A percentile compares a stretch with the other conserved stretches of the same genome.
phyloP scores from a whole-genome alignment of 2,113 vertebrate genomes.

The Coryphaenoides rupestris region DNA sequence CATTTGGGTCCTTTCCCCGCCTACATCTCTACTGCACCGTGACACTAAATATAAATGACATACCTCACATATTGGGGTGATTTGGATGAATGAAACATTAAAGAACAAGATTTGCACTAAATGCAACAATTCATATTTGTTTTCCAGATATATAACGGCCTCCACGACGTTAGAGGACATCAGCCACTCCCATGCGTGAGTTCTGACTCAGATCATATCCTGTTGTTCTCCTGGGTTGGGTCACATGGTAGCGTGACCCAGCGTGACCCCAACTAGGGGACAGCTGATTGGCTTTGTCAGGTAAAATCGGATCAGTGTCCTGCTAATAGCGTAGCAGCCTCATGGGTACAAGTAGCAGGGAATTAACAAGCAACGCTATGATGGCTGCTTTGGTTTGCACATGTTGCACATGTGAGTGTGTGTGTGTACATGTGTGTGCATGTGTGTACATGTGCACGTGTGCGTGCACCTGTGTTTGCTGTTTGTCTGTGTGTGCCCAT shows the following conservation, averaged over 20 bases:
- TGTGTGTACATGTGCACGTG: no score
- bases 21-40: no score
- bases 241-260: no score
- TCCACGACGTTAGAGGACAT: constrained; percentile 82
- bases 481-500: not conserved
- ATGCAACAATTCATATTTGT: not conserved
- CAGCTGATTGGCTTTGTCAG: constrained; percentile 62
- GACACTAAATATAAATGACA: no score
- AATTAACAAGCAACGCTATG: no score
- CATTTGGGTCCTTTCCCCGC: no score
- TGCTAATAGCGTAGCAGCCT: constrained; percentile 57
- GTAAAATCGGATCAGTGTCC: constrained; percentile 53
- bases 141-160: constrained; percentile 81
- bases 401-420: not conserved
- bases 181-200: constrained; percentile 79
- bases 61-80: constrained; percentile 11
- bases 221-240: constrained; percentile 3
- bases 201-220: constrained; percentile 25
- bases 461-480: not conserved
- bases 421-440: not conserved
- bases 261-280: constrained; percentile 37
- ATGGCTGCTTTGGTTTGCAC: not conserved
- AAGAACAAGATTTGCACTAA: no score
- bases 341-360: no score
- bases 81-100: constrained; percentile 11